Conservation (phyloP, 2,888 invertebrate species). For the Tipula vernalis region DNA sequence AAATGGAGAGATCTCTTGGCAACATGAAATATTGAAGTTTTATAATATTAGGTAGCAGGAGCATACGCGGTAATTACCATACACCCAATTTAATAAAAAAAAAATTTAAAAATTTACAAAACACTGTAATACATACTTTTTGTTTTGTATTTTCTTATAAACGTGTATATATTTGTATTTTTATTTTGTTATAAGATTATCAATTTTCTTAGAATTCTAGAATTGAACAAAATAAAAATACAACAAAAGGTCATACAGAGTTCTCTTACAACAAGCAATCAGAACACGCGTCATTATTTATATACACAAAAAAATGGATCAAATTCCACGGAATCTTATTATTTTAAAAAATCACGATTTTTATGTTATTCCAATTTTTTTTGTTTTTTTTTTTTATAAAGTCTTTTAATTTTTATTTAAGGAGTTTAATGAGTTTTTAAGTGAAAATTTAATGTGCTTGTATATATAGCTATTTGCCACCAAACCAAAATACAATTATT, state of each 20-base stretch:
- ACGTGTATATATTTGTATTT: neutral
- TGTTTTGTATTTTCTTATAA: neutral
- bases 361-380: neutral
- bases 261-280: neutral
- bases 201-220: slow-evolving; percentile 4
- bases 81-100: neutral
- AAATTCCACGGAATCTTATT: neutral
- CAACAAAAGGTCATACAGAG: neutral
- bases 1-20: neutral
- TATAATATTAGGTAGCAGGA: neutral
- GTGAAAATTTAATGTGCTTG: neutral
- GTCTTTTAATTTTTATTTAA: neutral
- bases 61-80: neutral
- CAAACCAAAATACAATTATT: neutral
- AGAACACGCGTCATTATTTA: neutral
- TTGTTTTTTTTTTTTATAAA: neutral
- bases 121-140: neutral
- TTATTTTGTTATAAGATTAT: neutral
- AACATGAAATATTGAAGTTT: neutral
- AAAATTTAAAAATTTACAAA: neutral
- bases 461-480: neutral
- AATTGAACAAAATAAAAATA: neutral
- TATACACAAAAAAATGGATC: neutral
- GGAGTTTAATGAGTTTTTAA: neutral
- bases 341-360: slow-evolving; percentile 1